Evolutionary conservation across 2,113 vertebrate genomes (phyloP), one percentile per base, ranked within the genome.

Genomic region (Cryptotis parvus): DNA sequence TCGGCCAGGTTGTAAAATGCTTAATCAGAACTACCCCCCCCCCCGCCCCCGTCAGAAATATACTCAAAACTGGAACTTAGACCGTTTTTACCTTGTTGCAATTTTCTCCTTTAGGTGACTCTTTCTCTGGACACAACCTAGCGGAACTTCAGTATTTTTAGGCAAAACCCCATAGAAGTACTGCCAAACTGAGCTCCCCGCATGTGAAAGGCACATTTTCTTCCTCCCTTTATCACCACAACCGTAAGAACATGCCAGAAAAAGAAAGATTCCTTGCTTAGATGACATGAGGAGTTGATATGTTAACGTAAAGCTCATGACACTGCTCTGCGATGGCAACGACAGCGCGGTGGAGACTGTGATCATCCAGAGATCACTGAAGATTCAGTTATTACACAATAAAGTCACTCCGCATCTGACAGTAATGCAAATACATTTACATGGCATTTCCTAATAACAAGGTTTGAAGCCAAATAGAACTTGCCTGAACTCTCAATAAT

Each of bases 401-500:
- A 72, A 69, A 22, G 43, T 35, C 72, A 84, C 52, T 15, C 22
- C 29, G 70, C 37, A 80, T 66, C 45, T 58, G 31, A 41, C 22
- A 49, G 16, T 52, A 52, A 79, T 66, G 31, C 27, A 72, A 39
- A 58, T 20, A 91, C 68, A 76, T 52, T 37, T 87, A 26, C 2
- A 2, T 75, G 65, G 43, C 39, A 43, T 29, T 31, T 76, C 35
- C n/a, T 35, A 79, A 39, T 92, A 72, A 81, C 52, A 91, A 41
- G 68, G 87, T 69, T 66, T 81, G 78, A 87, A 73, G 69, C 27
- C 81, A 84, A 74, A 70, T 65, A 11, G 73, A 84, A 87, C 41
- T 89, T 74, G 69, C 82, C 43, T 85, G 55, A 90, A 29, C 14
- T 65, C 26, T 84, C 85, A 75, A 20, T 90, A 87, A 65, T 81